Conservation (phyloP, 2,888 invertebrate species). For the Corbicula japonica region DNA sequence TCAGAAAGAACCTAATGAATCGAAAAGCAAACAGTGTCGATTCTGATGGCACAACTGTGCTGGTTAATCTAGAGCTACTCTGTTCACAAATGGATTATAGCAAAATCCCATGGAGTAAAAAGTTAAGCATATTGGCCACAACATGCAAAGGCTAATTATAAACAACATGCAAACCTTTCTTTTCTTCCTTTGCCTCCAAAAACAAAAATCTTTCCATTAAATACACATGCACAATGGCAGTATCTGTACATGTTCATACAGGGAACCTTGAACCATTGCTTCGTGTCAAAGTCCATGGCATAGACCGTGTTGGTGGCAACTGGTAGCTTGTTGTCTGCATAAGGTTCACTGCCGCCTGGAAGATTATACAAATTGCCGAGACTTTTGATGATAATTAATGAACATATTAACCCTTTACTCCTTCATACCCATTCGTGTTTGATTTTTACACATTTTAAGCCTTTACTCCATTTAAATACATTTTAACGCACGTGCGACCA, state of each 20-base stretch:
- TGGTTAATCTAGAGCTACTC: neutral
- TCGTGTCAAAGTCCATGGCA: constrained; percentile 55
- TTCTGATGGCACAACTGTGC: neutral
- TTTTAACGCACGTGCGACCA: too few species aligned
- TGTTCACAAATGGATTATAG: neutral
- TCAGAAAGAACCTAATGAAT: too few species aligned
- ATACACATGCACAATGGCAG: constrained; percentile 66
- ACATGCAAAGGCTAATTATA: too few species aligned
- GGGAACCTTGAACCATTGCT: constrained; percentile 65
- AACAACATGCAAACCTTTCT: neutral
- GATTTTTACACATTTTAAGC: too few species aligned
- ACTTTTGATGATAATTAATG: too few species aligned
- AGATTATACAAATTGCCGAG: too few species aligned
- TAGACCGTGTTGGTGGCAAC: constrained; percentile 60
- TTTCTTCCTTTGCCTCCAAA: constrained; percentile 74
- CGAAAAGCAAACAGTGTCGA: too few species aligned
- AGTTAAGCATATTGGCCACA: too few species aligned
- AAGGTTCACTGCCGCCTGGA: constrained; percentile 53
- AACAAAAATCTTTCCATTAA: constrained; percentile 72
- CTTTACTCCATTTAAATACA: too few species aligned
- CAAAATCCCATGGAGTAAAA: neutral
- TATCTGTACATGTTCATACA: constrained; percentile 66
- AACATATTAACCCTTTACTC: too few species aligned
- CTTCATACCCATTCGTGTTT: too few species aligned
- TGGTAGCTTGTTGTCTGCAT: constrained; percentile 17